phyloP scores from a whole-genome alignment of 2,888 invertebrate genomes.

The Netelia virgata region DNA sequence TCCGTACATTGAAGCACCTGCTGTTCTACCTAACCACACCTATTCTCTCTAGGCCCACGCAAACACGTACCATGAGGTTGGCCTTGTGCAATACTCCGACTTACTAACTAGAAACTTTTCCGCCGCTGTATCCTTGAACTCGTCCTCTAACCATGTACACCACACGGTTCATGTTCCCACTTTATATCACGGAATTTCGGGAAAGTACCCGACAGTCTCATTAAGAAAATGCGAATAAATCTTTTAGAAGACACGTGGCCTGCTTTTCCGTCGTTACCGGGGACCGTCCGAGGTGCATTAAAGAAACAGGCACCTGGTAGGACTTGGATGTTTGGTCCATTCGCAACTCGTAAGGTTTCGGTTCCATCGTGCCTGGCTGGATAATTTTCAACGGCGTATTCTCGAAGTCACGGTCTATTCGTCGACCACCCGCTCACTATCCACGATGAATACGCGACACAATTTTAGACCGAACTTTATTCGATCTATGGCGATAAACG shows the following conservation, averaged over 20 bases:
- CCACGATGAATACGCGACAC: background rate
- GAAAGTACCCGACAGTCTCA: too few relatives aligned
- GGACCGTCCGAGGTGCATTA: background rate
- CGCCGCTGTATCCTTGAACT: constrained; percentile 59
- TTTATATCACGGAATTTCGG: too few relatives aligned
- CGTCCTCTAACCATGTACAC: background rate
- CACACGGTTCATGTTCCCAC: too few relatives aligned
- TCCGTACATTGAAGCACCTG: constrained; percentile 37
- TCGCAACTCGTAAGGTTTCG: background rate
- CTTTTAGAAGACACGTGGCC: background rate
- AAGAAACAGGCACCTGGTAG: background rate
- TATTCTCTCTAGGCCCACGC: constrained; percentile 13
- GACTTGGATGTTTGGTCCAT: background rate
- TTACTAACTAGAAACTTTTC: constrained; percentile 11
- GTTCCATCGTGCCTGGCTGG: too few relatives aligned
- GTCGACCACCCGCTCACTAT: background rate
- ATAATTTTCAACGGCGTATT: constrained; percentile 24
- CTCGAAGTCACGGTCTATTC: constrained; percentile 43
- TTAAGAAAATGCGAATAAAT: too few relatives aligned
- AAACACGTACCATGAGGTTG: constrained; percentile 14
- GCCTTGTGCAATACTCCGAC: constrained; percentile 13
- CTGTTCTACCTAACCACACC: constrained; percentile 18
- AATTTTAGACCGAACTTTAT: background rate
- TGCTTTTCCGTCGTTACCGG: too few relatives aligned
- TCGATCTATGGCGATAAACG: constrained; percentile 1